Evolutionary conservation across 2,113 vertebrate species (phyloP).

Genomic region (Elachura formosa): DNA sequence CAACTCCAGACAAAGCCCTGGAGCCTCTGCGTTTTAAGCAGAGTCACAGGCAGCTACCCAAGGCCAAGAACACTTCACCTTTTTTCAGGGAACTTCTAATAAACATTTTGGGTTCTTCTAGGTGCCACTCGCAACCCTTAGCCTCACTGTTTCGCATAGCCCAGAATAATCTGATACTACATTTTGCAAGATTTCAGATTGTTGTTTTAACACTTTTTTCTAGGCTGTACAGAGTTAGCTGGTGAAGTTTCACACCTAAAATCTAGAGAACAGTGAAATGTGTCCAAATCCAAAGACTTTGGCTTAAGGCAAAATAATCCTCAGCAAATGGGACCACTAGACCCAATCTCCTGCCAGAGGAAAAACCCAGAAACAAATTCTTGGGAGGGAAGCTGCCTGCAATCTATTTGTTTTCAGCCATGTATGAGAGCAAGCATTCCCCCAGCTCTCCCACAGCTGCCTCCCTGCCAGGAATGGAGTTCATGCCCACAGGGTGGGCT

Average conservation of each 20-base stretch:
- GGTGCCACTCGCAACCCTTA: background rate
- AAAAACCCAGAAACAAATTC: background rate
- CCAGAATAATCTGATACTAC: background rate
- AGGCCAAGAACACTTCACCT: background rate
- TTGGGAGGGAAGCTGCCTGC: background rate
- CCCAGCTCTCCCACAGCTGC: background rate
- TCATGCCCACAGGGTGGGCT: background rate
- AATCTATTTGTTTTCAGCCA: background rate
- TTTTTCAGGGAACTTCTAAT: background rate
- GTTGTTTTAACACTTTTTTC: background rate
- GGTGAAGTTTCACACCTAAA: background rate
- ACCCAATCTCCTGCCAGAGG: background rate
- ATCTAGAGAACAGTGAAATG: background rate
- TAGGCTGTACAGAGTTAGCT: background rate
- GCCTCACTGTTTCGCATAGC: background rate
- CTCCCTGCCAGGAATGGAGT: background rate
- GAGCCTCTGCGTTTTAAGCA: background rate
- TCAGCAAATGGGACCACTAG: background rate
- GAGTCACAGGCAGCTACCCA: background rate
- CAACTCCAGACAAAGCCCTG: background rate
- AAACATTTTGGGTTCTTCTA: background rate
- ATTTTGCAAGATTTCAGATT: background rate
- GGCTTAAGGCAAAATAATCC: background rate
- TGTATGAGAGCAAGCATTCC: background rate
- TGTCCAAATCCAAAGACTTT: background rate